These are phyloP conservation scores for Dasyurus viverrinus DNA, from an alignment of 2,113 vertebrate genomes.

Conservation along the genomic window DNA sequence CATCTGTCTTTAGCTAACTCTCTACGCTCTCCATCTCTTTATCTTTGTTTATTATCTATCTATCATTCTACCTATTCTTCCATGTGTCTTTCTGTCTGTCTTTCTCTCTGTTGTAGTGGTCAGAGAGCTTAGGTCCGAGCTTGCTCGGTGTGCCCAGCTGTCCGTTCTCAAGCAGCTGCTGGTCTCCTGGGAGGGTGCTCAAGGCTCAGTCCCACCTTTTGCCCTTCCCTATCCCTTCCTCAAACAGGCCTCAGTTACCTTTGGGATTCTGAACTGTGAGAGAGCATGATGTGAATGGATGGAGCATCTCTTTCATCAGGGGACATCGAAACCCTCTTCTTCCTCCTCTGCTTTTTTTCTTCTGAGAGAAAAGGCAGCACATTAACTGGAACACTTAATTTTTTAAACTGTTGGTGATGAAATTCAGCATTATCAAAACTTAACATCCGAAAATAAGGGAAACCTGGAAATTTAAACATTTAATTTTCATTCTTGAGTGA, in stretches of 20 bases:
- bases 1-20: neutral
- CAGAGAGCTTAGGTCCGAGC: neutral
- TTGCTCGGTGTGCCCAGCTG: neutral
- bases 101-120: neutral
- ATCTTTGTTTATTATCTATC: neutral
- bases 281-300: neutral
- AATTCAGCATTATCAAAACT: neutral
- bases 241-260: neutral
- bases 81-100: neutral
- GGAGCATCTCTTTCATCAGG: neutral
- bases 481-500: neutral
- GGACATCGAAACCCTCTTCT: neutral
- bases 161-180: neutral
- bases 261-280: neutral
- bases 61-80: no score
- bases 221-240: neutral
- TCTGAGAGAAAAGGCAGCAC: neutral
- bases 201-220: no score
- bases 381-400: neutral
- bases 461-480: neutral
- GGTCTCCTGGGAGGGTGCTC: neutral
- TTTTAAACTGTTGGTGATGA: neutral
- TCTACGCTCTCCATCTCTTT: neutral
- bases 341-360: neutral
- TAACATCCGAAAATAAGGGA: neutral